Percentiles rank a stretch among this genome's conserved stretches.
Evolutionary conservation across 1,140 invertebrate species (phyloP).

Genomic region (Melanaphis sacchari): DNA sequence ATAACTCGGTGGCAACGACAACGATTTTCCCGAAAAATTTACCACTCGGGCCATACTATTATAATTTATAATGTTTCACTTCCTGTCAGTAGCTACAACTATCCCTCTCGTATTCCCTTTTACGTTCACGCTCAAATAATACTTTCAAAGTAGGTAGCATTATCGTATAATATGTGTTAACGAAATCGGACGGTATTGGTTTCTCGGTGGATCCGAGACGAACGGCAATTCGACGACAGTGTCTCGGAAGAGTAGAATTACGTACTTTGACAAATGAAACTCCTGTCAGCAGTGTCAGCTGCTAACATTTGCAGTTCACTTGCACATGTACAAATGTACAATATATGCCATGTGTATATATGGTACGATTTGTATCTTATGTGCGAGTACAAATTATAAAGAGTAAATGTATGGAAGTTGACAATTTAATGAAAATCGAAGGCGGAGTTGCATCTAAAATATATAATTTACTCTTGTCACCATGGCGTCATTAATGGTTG

Average conservation of each 20-base stretch:
- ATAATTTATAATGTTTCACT: neutral
- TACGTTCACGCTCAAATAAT: neutral
- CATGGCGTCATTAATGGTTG: neutral
- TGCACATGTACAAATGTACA: neutral
- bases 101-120: neutral
- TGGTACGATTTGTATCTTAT: neutral
- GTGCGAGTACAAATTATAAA: neutral
- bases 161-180: neutral
- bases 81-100: neutral
- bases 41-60: neutral
- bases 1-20: too few relatives aligned
- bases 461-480: neutral
- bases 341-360: too few relatives aligned
- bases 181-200: neutral
- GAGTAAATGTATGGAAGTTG: neutral
- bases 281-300: neutral
- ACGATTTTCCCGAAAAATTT: neutral
- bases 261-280: constrained; percentile 7
- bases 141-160: neutral
- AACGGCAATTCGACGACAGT: neutral
- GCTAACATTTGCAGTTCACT: neutral
- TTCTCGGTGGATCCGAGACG: neutral
- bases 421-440: neutral
- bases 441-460: neutral
- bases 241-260: neutral